Evolutionary conservation across 2,113 vertebrate genomes (phyloP), one percentile per base, ranked within the genome.

Genomic region (Penelope pileata): DNA sequence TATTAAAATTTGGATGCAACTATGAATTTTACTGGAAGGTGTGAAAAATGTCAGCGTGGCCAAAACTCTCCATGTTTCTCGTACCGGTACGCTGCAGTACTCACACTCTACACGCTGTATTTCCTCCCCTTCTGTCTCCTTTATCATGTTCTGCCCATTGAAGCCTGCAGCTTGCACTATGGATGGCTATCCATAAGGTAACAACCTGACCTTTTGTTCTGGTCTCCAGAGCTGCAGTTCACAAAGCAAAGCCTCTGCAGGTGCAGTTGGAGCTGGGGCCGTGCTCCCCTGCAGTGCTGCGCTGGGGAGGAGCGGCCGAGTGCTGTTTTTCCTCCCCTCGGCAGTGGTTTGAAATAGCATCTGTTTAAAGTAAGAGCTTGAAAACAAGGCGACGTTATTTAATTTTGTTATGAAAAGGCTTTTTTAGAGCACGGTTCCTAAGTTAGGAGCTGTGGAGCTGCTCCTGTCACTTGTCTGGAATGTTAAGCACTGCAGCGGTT

Each of bases 391-490:
- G 66, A 23, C 58, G 29, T 90, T 85, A 90, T 94, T 95, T 91
- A 80, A 88, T 96, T 94, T 93, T 95, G 86, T 91, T 94, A 93
- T 88, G 88, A 90, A 93, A 90, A 94, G 92, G 66, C 84, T 81
- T 92, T 81, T 93, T 94, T 90, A 75, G 91, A 93, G 73, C 80
- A 68, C 40, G 81, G 83, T 94, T 86, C 2, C 15, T 94, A 88
- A 94, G 74, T 90, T 79, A 78, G 93, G 80, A 90, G 93, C 90
- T 91, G 78, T 94, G 80, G 91, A 94, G 96, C 68, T 92, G 92
- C 88, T 96, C 93, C 90, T 96, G 91, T 97, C 95, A 95, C 92
- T 96, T 95, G 86, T 96, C 88, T 96, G 96, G 96, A 96, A 97
- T 97, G 94, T 91, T 78, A 96, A 97, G 90, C 83, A 92, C 94